Conservation (phyloP, 2,888 invertebrate species). For the Eristalis pertinax region DNA sequence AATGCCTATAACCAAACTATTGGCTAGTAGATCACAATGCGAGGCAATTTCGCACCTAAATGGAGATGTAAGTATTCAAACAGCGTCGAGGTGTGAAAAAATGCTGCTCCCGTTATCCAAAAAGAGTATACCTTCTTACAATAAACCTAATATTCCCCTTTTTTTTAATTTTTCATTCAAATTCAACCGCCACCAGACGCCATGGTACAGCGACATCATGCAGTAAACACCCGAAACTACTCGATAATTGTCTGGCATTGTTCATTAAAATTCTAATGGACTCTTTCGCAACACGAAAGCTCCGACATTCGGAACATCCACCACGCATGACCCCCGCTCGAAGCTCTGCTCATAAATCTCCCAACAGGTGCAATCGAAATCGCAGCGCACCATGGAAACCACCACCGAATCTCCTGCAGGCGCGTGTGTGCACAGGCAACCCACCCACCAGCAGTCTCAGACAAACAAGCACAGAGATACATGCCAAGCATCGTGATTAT, state of each 20-base stretch:
- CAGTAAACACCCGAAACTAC: not conserved
- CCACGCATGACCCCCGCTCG: constrained; percentile 20
- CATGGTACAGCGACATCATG: not conserved
- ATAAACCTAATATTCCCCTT: no score
- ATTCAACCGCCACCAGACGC: no score
- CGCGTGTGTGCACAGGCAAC: not conserved
- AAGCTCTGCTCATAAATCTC: constrained; percentile 17
- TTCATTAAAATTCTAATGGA: constrained; percentile 12
- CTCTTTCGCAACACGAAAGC: constrained; percentile 23
- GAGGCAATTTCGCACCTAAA: no score
- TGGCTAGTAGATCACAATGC: no score
- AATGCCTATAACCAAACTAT: no score
- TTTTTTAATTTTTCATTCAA: no score
- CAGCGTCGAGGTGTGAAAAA: no score
- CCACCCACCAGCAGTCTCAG: not conserved
- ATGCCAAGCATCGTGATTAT: constrained; percentile 22
- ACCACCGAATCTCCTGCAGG: not conserved
- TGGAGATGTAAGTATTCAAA: no score
- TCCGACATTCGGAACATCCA: not conserved
- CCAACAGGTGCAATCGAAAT: constrained; percentile 46
- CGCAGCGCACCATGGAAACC: not conserved
- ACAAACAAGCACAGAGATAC: constrained; percentile 27
- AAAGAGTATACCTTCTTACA: no score
- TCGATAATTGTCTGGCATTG: not conserved
- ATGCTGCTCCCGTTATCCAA: no score